Conservation (phyloP, 1,140 invertebrate species). For the Chrysomallon squamiferum region DNA sequence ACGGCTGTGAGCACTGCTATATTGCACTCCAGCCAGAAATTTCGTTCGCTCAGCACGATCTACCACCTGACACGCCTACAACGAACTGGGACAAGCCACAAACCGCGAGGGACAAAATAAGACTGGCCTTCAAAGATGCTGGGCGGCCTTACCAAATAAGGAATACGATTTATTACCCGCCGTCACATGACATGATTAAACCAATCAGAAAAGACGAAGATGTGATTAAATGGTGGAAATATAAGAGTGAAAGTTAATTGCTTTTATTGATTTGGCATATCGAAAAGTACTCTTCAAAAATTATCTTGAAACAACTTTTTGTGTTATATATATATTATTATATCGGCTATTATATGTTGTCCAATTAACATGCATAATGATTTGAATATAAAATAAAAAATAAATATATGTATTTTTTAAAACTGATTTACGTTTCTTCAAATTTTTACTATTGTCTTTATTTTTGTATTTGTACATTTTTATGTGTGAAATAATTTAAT, state of each 20-base stretch:
- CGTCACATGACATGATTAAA: constrained; percentile 53
- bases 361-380: too few species aligned
- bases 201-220: constrained; percentile 19
- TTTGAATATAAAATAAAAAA: too few species aligned
- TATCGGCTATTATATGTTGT: too few species aligned
- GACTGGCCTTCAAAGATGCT: constrained; percentile 47
- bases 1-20: constrained; percentile 43
- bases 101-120: constrained; percentile 53
- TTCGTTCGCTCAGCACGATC: constrained; percentile 57
- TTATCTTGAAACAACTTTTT: too few species aligned
- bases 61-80: constrained; percentile 46
- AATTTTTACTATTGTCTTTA: too few species aligned
- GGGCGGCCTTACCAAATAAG: constrained; percentile 47
- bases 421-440: too few species aligned
- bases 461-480: too few species aligned
- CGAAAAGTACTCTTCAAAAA: too few species aligned
- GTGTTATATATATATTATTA: too few species aligned
- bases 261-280: too few species aligned
- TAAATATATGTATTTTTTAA: too few species aligned
- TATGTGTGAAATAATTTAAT: too few species aligned
- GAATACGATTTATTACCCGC: constrained; percentile 37
- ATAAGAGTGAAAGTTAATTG: not conserved
- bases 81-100: constrained; percentile 54
- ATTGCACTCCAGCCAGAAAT: constrained; percentile 59
- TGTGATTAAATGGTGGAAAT: constrained; percentile 45